A percentile compares a stretch with the other conserved stretches of the same genome.
Conservation (phyloP, 1,140 invertebrate species). For the Elymnias hypermnestra region DNA sequence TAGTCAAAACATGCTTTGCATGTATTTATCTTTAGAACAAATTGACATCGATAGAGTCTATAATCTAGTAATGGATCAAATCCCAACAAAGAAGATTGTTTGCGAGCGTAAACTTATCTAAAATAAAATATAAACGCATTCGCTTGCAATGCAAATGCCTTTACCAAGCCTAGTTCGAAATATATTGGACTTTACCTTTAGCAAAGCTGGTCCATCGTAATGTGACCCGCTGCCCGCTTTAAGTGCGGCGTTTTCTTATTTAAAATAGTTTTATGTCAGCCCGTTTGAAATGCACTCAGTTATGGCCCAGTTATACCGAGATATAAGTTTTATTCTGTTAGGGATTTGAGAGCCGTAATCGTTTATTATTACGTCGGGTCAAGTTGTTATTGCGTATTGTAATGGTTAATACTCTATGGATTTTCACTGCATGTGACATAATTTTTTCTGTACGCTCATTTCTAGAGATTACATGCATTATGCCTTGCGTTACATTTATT, state of each 20-base stretch:
- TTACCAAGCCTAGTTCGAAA: background rate
- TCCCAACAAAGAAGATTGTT: background rate
- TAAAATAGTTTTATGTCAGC: constrained; percentile 8
- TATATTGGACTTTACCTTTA: background rate
- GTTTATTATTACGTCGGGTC: background rate
- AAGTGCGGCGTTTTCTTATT: constrained; percentile 2
- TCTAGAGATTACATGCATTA: too few relatives aligned
- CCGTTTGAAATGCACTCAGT: background rate
- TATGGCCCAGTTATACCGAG: background rate
- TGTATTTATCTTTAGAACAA: too few relatives aligned
- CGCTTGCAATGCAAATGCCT: background rate
- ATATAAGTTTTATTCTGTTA: background rate
- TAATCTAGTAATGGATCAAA: too few relatives aligned
- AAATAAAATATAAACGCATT: background rate
- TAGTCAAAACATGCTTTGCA: too few relatives aligned
- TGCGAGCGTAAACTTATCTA: background rate
- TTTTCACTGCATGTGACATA: too few relatives aligned
- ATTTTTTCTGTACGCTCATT: too few relatives aligned
- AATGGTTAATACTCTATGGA: too few relatives aligned
- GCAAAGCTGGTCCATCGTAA: background rate
- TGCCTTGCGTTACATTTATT: too few relatives aligned
- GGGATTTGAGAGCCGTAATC: background rate
- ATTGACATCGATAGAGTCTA: too few relatives aligned
- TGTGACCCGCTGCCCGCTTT: background rate
- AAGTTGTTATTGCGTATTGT: too few relatives aligned